phyloP scores from a whole-genome alignment of 2,113 vertebrate genomes.

The Seriola rivoliana region DNA sequence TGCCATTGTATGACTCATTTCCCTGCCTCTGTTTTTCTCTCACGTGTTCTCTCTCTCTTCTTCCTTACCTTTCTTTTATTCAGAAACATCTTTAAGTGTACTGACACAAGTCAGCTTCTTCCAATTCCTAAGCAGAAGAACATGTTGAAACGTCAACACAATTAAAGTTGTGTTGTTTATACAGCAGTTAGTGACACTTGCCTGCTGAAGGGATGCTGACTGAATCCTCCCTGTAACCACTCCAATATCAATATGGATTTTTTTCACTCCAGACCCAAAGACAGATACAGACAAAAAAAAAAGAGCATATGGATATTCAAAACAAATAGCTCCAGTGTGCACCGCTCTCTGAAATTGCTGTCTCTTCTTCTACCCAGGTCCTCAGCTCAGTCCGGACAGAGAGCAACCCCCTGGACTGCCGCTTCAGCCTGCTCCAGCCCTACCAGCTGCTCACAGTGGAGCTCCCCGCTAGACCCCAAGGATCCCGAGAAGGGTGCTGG shows the following conservation, averaged over 20 bases:
- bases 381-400: constrained; percentile 88
- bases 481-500: constrained; percentile 73
- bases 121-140: neutral
- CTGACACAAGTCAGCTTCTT: neutral
- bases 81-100: constrained; percentile 10
- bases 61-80: constrained; percentile 11
- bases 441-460: constrained; percentile 91
- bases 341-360: no score
- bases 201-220: no score
- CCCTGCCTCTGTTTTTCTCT: constrained; percentile 12
- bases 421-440: constrained; percentile 89
- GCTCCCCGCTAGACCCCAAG: constrained; percentile 66
- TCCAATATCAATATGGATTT: no score
- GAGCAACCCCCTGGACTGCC: constrained; percentile 88
- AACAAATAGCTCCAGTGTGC: no score
- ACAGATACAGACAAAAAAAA: neutral
- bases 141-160: constrained; percentile 9
- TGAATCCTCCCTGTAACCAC: no score
- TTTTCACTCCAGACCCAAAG: neutral
- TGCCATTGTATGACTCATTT: constrained; percentile 47
- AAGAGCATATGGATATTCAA: no score
- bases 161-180: neutral
- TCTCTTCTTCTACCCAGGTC: constrained; percentile 82
- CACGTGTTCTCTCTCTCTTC: neutral
- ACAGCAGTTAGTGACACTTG: neutral